Evolutionary conservation across 2,888 invertebrate genomes (phyloP), one percentile per base, ranked within the genome.

Genomic region (Acheta domesticus): DNA sequence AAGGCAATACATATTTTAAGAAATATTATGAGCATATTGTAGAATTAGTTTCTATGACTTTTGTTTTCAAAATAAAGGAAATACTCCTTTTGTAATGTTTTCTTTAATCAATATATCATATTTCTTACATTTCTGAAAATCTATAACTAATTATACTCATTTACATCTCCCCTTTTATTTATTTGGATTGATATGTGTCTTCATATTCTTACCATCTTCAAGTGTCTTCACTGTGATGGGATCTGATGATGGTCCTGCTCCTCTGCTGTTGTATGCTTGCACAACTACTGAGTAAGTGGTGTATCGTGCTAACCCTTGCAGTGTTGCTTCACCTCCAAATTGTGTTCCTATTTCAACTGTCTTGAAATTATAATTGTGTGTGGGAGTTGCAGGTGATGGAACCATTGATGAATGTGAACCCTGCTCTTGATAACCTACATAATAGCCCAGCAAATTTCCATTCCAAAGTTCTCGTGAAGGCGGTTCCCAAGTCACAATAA

Each of bases 391-490:
- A 49, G 82, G 78, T 16, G 80, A 77, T 80, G 62, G 79, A 76
- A 23, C 76, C 21, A 36, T 78, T 36, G 81, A 20, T 11, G 49
- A 20, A 19, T 74, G 77, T 20, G 48, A 78, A 83, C 76, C 86
- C 84, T 92, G 90, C 86, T 93, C 92, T 86, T 94, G 93, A 89
- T 93, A 95, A 83, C 95, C 95, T 49, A 96, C 93, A 85, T 95
- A 95, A 87, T 95, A 96, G 79, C 96, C 96, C 0, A 95, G 89
- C 83, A 96, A 90, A 84, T 94, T 94, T 75, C 96, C 96, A 85
- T 96, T 95, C 95, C 96, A 96, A 81, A 93, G 89, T 85, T 95
- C 94, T 84, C 93, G 90, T 84, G 93, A 92, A 36, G 96, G 96
- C 49, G 96, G 94, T 86, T 95, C 94, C 96, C 96, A 96, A 78